Evolutionary conservation across 92 coral and sea anemone genomes (phyloP).

Genomic region (Umimayanthus chanpuru): DNA sequence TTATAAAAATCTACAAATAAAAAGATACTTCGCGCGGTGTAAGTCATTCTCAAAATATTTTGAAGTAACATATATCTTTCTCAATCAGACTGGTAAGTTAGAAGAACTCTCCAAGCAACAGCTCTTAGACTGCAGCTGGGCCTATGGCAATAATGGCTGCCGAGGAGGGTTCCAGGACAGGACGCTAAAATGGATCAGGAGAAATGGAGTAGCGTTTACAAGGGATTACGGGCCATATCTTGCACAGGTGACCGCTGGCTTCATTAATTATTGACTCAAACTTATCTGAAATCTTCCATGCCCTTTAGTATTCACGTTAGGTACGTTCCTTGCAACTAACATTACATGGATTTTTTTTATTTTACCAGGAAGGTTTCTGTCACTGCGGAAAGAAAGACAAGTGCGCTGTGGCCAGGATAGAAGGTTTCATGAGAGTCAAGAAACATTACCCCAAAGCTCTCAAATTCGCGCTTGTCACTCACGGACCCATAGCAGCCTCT

Average conservation of each 20-base stretch:
- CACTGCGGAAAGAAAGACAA: slow-evolving; percentile 81
- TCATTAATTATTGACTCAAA: too few species aligned
- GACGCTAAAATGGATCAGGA: slow-evolving; percentile 81
- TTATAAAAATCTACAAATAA: too few species aligned
- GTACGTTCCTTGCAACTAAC: neutral
- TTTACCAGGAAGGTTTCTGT: slow-evolving; percentile 85
- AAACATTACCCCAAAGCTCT: slow-evolving; percentile 73
- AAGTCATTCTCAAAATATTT: neutral
- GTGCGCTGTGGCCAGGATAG: slow-evolving; percentile 74
- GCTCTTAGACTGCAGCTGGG: slow-evolving; percentile 92
- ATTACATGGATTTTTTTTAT: neutral
- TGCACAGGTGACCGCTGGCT: slow-evolving; percentile 69
- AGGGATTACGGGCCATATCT: slow-evolving; percentile 89
- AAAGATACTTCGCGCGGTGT: too few species aligned
- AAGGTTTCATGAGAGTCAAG: slow-evolving; percentile 74
- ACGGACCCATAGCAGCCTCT: slow-evolving; percentile 92
- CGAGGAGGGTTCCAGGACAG: slow-evolving; percentile 92
- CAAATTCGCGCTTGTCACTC: slow-evolving; percentile 81
- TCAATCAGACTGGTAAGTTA: slow-evolving; percentile 76
- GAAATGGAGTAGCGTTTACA: slow-evolving; percentile 82
- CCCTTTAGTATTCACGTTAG: neutral
- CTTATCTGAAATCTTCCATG: neutral
- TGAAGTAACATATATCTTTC: neutral
- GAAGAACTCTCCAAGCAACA: slow-evolving; percentile 87
- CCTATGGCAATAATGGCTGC: slow-evolving; percentile 90